These are phyloP conservation scores for Pelecanus crispus DNA, from an alignment of 2,113 vertebrate species.

Conservation along the genomic window DNA sequence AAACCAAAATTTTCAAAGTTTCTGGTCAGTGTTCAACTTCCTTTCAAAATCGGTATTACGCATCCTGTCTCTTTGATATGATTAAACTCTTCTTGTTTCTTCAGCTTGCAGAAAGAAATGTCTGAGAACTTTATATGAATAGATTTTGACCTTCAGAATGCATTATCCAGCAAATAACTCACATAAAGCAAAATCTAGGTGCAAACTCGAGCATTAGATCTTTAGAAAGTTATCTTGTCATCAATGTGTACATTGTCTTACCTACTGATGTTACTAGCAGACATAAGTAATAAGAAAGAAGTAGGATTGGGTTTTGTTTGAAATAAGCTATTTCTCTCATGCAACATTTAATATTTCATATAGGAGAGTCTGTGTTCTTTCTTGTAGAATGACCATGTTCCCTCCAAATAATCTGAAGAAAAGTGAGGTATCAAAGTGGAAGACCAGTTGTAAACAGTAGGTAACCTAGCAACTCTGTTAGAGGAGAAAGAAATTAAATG, in stretches of 20 bases:
- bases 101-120: not conserved
- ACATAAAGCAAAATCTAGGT: not conserved
- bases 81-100: not conserved
- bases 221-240: not conserved
- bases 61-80: not conserved
- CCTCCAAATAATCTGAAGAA: constrained; percentile 73
- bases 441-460: constrained; percentile 63
- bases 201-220: not conserved
- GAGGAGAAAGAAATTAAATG: not conserved
- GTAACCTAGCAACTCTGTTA: not conserved
- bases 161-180: not conserved
- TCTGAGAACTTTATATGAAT: not conserved
- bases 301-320: not conserved
- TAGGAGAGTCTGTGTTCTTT: not conserved
- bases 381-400: constrained; percentile 77
- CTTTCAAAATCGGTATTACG: not conserved
- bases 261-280: not conserved
- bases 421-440: constrained; percentile 24
- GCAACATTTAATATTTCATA: not conserved
- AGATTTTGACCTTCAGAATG: not conserved
- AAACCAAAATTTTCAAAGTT: not conserved
- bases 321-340: not conserved
- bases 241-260: not conserved
- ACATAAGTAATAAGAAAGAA: not conserved
- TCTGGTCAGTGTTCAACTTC: not conserved